These are phyloP conservation scores for Caenorhabditis inopinata DNA, from an alignment of 1,140 invertebrate species.

Conservation along the genomic window DNA sequence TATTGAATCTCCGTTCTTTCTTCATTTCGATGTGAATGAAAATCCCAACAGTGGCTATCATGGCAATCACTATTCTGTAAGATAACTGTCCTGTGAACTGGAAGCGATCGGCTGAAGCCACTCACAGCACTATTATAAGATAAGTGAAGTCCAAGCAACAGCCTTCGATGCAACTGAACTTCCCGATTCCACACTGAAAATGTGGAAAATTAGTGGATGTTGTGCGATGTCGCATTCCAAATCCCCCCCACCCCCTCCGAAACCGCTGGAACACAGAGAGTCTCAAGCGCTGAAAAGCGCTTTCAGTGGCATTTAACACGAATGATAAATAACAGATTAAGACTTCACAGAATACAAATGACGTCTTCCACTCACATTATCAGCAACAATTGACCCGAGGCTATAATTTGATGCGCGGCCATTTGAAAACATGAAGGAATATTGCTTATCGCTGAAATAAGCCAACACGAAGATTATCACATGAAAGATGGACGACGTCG, in stretches of 20 bases:
- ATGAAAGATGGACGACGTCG: neutral
- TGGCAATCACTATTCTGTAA: constrained; percentile 2
- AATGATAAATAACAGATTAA: too few species aligned
- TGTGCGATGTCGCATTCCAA: neutral
- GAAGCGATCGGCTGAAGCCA: too few species aligned
- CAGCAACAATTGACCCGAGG: neutral
- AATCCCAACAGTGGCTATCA: constrained; percentile 4
- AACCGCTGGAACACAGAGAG: too few species aligned
- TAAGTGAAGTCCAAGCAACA: constrained; percentile 19
- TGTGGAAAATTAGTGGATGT: neutral
- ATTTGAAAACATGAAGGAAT: neutral
- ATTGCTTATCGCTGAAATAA: too few species aligned
- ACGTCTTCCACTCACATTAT: too few species aligned
- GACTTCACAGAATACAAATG: too few species aligned
- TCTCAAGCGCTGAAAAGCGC: too few species aligned
- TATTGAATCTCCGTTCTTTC: constrained; percentile 1
- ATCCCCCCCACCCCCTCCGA: too few species aligned
- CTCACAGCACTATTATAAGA: constrained; percentile 2
- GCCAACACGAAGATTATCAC: neutral
- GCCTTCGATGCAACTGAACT: constrained; percentile 1
- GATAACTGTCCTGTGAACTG: too few species aligned
- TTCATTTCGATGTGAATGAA: constrained; percentile 4
- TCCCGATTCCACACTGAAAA: constrained; percentile 9
- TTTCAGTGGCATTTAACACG: too few species aligned
- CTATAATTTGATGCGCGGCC: neutral